A percentile compares a stretch with the other conserved stretches of the same genome.
These are phyloP conservation scores for Neoniphon sammara DNA, from an alignment of 2,797 vertebrate genomes.

Conservation along the genomic window DNA sequence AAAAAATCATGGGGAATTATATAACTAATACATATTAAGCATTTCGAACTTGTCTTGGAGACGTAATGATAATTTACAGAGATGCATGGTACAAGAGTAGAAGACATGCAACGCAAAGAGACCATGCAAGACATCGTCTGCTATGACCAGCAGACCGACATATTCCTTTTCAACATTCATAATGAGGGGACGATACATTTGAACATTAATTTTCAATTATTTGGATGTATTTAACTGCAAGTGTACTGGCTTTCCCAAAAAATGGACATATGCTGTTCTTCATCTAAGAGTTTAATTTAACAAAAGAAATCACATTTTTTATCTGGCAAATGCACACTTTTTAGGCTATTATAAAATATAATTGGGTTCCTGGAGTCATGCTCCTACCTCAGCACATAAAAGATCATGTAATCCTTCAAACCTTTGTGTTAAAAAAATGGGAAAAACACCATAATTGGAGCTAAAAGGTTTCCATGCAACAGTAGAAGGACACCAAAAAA, in stretches of 20 bases:
- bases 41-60: no score
- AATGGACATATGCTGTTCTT: neutral
- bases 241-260: neutral
- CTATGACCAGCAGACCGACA: no score
- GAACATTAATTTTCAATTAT: no score
- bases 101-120: no score
- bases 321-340: slow-evolving; percentile 24
- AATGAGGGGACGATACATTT: no score
- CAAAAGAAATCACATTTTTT: slow-evolving; percentile 10
- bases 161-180: no score
- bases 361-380: neutral
- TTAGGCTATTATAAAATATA: neutral
- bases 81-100: no score
- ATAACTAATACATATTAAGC: no score
- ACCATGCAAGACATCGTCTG: no score
- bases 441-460: slow-evolving; percentile 14
- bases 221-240: no score
- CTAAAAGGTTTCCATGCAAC: slow-evolving; percentile 17
- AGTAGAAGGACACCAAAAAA: slow-evolving; percentile 5
- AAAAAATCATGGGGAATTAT: neutral
- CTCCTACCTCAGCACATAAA: neutral
- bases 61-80: no score
- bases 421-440: neutral
- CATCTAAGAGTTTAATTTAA: slow-evolving; percentile 13
- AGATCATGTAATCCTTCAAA: neutral